These are phyloP conservation scores for Anguilla obscura DNA, from an alignment of 2,797 vertebrate genomes.

Conservation along the genomic window DNA sequence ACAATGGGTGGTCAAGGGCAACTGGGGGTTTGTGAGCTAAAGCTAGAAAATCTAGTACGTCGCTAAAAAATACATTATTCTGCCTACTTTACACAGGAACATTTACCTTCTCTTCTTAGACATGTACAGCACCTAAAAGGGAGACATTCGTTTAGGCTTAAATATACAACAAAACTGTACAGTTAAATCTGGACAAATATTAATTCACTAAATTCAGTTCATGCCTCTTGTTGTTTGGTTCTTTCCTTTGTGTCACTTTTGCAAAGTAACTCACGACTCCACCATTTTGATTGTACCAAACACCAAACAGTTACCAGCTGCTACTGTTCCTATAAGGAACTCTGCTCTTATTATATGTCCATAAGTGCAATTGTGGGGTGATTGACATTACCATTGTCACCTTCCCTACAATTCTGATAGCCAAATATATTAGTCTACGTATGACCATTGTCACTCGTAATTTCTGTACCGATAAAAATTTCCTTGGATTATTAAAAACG, in stretches of 20 bases:
- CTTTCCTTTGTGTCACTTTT: background rate
- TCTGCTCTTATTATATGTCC: background rate
- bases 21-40: no score
- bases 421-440: background rate
- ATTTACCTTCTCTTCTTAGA: slow-evolving; percentile 71
- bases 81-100: background rate
- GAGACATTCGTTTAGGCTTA: background rate
- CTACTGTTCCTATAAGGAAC: background rate
- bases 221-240: background rate
- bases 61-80: background rate
- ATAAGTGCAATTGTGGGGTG: background rate
- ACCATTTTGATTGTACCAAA: background rate
- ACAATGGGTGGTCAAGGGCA: no score
- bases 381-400: background rate
- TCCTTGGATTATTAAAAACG: no score
- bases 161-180: background rate
- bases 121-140: slow-evolving; percentile 73
- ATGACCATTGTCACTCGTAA: no score
- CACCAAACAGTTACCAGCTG: background rate
- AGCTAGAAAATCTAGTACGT: no score
- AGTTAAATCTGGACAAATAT: background rate
- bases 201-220: background rate
- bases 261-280: background rate
- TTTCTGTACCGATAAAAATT: no score
- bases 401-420: background rate